Base-by-base conservation (phyloP, 2,113 vertebrate genomes). In the Vidua chalybeata region DNA sequence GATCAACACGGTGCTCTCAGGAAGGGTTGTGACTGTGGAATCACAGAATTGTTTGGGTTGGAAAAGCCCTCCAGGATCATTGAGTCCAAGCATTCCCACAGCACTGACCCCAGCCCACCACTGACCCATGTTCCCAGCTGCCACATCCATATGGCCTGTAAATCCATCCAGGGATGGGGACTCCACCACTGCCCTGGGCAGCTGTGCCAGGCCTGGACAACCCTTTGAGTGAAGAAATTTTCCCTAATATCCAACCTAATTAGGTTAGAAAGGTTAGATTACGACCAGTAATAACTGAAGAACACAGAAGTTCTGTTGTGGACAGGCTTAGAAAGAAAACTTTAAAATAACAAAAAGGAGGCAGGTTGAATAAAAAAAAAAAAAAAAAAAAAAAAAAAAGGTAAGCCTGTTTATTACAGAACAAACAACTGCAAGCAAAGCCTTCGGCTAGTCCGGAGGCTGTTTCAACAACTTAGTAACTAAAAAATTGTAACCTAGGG, bases 41-140 rank as follows among this genome's bases (percentile, higher is more conserved):
- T 9, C 17, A 26, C 1, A 8, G 3, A 31, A 39, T 13, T n/a
- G 15, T 41, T 41, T 19, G 26, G 20, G 30, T 7, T n/a, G 55
- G 35, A 69, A 54, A 48, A 48, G 20, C 20, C 16, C 48, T 49
- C 30, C 27, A 69, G 22, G 17, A 55, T 22, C n/a, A n/a, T 7
- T 5, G 5, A 74, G 33, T n/a, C 3, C 28, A 46, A 26, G 7
- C 41, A 22, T 6, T 15, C 5, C 15, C 20, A 48, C 71, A 15
- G 26, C 41, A 55, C 24, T 13, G 16, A 54, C 20, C 6, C 17
- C 16, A 54, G 24, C 6, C 17, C 54, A 35, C 30, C 30, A 9
- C 39, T 10, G 5, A 19, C 17, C 21, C 35, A 5, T 1, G 18
- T 23, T 14, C 30, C 21, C 63, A 46, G 0, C 33, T 9, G 27